Conservation (phyloP, 2,797 vertebrate species). For the Clarias pachynema region DNA sequence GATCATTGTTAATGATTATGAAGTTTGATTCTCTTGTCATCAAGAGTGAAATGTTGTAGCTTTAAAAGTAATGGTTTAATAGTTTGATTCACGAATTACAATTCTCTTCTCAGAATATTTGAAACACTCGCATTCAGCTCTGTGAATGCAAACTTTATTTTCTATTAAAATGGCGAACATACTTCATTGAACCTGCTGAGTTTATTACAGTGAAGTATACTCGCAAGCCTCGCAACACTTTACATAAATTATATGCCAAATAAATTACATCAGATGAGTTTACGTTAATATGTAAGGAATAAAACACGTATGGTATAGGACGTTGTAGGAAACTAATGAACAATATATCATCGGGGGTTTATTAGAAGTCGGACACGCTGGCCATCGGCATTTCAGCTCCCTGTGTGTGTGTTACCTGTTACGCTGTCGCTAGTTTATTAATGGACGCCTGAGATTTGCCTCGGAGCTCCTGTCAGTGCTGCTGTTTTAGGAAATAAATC, state of each 20-base stretch:
- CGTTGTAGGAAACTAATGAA: not conserved
- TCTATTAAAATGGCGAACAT: not conserved
- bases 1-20: not conserved
- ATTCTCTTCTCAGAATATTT: not conserved
- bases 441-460: not conserved
- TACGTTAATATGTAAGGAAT: not conserved
- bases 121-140: not conserved
- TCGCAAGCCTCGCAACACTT: not conserved
- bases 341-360: not conserved
- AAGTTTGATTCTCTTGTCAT: not conserved
- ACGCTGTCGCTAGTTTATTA: not conserved
- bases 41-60: not conserved
- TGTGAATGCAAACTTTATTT: not conserved
- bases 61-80: not conserved
- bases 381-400: not conserved
- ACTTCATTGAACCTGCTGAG: not conserved
- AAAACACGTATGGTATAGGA: not conserved
- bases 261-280: not conserved
- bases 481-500: not conserved
- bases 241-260: not conserved
- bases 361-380: not conserved
- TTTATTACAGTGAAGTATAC: not conserved
- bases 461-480: not conserved
- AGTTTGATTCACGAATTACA: not conserved
- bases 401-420: not conserved